These are phyloP conservation scores for Smithornis capensis DNA, from an alignment of 2,113 vertebrate species.

Conservation along the genomic window DNA sequence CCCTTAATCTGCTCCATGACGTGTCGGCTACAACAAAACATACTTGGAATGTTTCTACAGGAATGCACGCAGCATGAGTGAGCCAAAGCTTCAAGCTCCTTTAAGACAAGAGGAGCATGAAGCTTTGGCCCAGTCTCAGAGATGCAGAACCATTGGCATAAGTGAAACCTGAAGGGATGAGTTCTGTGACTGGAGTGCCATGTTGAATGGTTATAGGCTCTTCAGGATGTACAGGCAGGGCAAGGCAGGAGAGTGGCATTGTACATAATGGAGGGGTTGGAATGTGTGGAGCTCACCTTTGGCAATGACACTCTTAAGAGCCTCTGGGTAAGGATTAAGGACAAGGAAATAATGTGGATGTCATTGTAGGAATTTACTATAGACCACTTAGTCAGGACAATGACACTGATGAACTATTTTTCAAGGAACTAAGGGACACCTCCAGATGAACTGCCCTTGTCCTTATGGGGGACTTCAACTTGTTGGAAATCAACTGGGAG, in stretches of 20 bases:
- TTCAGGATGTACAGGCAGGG: neutral
- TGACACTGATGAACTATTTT: neutral
- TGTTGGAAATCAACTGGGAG: neutral
- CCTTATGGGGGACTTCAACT: neutral
- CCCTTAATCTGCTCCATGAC: neutral
- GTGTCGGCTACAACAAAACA: neutral
- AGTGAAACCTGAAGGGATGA: neutral
- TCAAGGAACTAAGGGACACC: neutral
- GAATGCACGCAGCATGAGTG: accelerated
- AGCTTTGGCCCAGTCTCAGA: neutral
- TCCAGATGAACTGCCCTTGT: neutral
- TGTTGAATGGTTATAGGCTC: neutral
- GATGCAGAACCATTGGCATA: neutral
- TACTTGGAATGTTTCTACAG: neutral
- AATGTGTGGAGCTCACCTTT: neutral
- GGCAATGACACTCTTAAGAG: neutral
- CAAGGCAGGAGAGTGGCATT: accelerated
- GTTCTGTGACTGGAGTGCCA: neutral
- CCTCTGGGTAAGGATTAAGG: neutral
- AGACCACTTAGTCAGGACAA: neutral
- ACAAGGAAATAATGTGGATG: neutral
- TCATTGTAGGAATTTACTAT: neutral
- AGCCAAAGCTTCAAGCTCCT: too few relatives aligned
- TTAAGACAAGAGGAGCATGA: neutral
- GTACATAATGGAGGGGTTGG: neutral